Conservation (phyloP, 2,113 vertebrate genomes). For the Myotis brandtii region DNA sequence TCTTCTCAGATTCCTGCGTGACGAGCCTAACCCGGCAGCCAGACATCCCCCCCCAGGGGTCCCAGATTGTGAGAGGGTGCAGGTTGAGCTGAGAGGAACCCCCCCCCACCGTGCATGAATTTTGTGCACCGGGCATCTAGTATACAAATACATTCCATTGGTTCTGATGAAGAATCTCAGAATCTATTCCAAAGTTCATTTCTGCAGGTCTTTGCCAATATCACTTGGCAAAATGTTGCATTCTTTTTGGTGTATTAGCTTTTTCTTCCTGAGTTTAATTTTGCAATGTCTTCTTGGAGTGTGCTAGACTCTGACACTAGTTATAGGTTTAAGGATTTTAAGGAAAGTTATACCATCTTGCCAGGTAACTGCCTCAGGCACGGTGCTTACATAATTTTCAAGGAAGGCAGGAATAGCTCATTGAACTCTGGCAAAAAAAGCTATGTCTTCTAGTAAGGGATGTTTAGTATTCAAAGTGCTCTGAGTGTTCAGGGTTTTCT, state of each 20-base stretch:
- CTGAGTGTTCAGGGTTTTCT: conserved; percentile 36
- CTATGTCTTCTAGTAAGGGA: neutral
- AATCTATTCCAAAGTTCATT: neutral
- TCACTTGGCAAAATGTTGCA: neutral
- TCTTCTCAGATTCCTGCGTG: neutral
- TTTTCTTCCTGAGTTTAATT: conserved; percentile 27
- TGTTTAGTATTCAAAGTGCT: neutral
- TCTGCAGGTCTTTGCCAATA: neutral
- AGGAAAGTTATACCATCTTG: neutral
- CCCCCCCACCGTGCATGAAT: too few species aligned
- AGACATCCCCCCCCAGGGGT: too few species aligned
- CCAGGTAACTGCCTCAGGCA: neutral
- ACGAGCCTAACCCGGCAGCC: too few species aligned
- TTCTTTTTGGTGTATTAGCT: neutral
- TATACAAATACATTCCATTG: neutral
- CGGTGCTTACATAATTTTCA: neutral
- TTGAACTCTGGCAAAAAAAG: neutral
- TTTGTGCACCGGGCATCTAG: too few species aligned
- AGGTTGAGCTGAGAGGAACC: too few species aligned
- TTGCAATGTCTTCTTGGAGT: neutral
- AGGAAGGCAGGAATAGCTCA: neutral
- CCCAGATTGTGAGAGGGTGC: too few species aligned
- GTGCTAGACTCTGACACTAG: neutral
- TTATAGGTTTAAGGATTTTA: neutral
- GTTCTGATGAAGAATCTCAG: neutral